These are phyloP conservation scores for Bovichtus variegatus DNA, from an alignment of 2,797 vertebrate species.

Conservation along the genomic window DNA sequence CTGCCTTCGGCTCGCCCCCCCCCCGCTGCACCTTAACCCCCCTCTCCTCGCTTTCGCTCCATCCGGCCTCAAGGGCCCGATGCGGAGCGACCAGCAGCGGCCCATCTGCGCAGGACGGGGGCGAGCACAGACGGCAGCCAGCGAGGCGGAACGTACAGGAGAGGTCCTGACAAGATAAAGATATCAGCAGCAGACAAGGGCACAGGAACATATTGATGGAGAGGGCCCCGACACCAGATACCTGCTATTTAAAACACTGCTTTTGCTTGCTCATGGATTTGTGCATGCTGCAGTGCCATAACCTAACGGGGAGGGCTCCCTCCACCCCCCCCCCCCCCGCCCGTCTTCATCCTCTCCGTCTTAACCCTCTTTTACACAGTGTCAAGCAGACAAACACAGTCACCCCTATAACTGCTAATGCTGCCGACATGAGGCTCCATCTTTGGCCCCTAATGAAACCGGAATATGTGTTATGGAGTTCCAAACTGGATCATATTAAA, in stretches of 20 bases:
- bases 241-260: constrained; percentile 88
- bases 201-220: constrained; percentile 87
- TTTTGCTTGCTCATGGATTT: constrained; percentile 88
- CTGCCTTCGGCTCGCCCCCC: constrained; percentile 61
- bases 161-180: constrained; percentile 85
- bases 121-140: constrained; percentile 78
- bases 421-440: constrained; percentile 70
- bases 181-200: constrained; percentile 87
- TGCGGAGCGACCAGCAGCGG: constrained; percentile 53
- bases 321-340: constrained; percentile 32
- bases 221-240: constrained; percentile 86
- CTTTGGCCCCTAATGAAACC: constrained; percentile 79
- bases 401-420: constrained; percentile 78
- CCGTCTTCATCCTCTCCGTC: constrained; percentile 36
- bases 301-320: constrained; percentile 72
- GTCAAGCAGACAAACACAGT: constrained; percentile 82
- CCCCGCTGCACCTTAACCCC: constrained; percentile 49
- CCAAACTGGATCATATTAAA: constrained; percentile 79
- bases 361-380: constrained; percentile 80
- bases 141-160: constrained; percentile 83
- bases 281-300: constrained; percentile 76
- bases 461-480: constrained; percentile 78
- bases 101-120: constrained; percentile 75
- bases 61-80: constrained; percentile 54
- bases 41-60: neutral